Base-by-base conservation (phyloP, 2,888 invertebrate genomes). In the Pimpla rufipes region DNA sequence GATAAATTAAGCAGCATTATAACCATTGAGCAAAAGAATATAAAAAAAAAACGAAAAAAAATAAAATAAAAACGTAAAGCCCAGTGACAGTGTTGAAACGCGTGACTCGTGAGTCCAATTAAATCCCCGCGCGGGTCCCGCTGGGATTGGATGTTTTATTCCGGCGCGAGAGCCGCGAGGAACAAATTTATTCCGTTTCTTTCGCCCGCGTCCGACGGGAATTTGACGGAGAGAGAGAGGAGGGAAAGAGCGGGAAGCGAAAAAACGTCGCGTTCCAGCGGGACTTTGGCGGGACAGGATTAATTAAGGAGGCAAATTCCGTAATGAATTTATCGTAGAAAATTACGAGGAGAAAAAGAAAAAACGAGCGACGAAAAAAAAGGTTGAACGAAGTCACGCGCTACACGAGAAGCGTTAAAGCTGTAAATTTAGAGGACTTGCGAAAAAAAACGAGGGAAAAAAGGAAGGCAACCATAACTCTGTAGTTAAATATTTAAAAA, bases 1-100 rank as follows among this genome's bases (percentile, higher is more conserved):
- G 40, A 77, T 80, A 73, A 83, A 83, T 68, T 57, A 73, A 67
- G 71, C 83, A 77, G 76, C 76, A 62, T 77, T 67, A 79, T 37
- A 37, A 73, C 52, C 66, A 29, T 50, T 50, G 42, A 64, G 16
- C 59, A 35, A 45, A 11, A 8, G 8, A 40, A 67, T 45, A n/a
- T n/a, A n/a, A n/a, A n/a, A n/a, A n/a, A n/a, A n/a, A n/a, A n/a
- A n/a, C n/a, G n/a, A n/a, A n/a, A n/a, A n/a, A n/a, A n/a, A n/a
- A 47, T 23, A 52, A 64, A 16, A 16, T n/a, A 59, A 40, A 62
- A 62, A 62, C 59, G 47, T 59, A 8, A 29, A 47, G 47, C 73
- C 47, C 73, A 45, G 59, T 73, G 59, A 73, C n/a, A 57, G 67
- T 47, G 52, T 16, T 11, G 52, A 21, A 11, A 35, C 64, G 64